A percentile compares a stretch with the other conserved stretches of the same genome.
These are phyloP conservation scores for Grantiella picta DNA, from an alignment of 2,113 vertebrate genomes.

Conservation along the genomic window DNA sequence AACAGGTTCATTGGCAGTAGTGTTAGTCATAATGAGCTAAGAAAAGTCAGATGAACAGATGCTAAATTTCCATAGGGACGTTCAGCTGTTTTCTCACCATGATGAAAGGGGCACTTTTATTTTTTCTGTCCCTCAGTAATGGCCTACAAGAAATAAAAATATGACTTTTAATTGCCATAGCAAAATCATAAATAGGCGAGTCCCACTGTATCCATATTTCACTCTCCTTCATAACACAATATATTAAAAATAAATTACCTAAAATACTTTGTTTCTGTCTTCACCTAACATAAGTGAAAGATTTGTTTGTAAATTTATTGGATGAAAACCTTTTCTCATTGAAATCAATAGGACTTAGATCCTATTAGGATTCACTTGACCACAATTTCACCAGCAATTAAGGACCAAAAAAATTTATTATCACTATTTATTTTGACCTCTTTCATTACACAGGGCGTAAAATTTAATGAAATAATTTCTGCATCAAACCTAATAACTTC, in stretches of 20 bases:
- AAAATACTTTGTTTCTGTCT: neutral
- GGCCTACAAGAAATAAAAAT: neutral
- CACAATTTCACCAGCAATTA: neutral
- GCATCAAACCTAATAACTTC: slow-evolving; percentile 9
- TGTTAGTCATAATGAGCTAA: neutral
- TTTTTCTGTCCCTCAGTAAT: neutral
- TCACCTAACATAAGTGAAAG: neutral
- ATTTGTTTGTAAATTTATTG: neutral
- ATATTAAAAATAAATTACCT: neutral
- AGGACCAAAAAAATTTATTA: neutral
- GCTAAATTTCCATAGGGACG: neutral
- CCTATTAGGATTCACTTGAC: neutral
- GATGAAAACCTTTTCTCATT: neutral
- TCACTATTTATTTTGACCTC: neutral
- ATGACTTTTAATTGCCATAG: neutral
- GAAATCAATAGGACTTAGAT: neutral
- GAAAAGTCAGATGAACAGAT: neutral
- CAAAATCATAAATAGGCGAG: rapidly evolving
- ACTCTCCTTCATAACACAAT: neutral
- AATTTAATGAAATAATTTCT: slow-evolving; percentile 44
- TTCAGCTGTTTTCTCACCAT: neutral
- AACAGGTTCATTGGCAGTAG: neutral
- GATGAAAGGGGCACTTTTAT: neutral
- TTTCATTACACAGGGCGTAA: neutral
- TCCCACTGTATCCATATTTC: neutral